Base-by-base conservation (phyloP, 2,797 vertebrate genomes). In the Psittacula derbiana region DNA sequence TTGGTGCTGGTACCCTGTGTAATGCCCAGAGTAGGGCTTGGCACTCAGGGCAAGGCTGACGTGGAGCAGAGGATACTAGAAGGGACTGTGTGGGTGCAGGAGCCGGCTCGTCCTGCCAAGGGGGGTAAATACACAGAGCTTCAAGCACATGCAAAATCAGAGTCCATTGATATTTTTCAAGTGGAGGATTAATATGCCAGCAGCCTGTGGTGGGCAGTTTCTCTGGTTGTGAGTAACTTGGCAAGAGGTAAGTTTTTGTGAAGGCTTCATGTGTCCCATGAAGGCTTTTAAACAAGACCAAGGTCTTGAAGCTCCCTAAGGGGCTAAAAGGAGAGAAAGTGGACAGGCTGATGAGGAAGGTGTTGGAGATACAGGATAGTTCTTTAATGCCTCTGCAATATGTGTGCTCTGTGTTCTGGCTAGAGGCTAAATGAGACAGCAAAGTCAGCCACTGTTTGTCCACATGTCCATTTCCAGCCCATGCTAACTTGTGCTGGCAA, bases 71-170 rank as follows among this genome's bases (percentile, higher is more conserved):
- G 24, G 10, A 27, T 78, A 15, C 33, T 44, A 21, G n/a, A 88
- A 38, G 19, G 19, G 24, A 40, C 1, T 15, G 31, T 4, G 0
- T 31, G 52, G 41, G 19, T 0, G 0, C 10, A 30, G 55, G 38
- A 60, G 17, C 38, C 0, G 3, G 69, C 36, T 81, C 55, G 44
- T 72, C 66, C 66, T 36, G 50, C 17, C 55, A 4, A 4, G 12
- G 3, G 24, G 8, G 2, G 12, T 4, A 74, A 95, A 93, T 91
- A 93, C 44, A 93, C 20, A 75, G 70, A 93, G 9, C 40, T 86
- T 80, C 27, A 72, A 65, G 71, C 33, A 90, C 71, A 53, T 58
- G 55, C 31, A 57, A 85, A 79, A 82, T 7, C 80, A 72, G 71
- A 67, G 67, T 95, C 71, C 15, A 5, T 19, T 84, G 41, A 8